phyloP scores from a whole-genome alignment of 2,888 invertebrate genomes.

The Dromius quadrimaculatus region DNA sequence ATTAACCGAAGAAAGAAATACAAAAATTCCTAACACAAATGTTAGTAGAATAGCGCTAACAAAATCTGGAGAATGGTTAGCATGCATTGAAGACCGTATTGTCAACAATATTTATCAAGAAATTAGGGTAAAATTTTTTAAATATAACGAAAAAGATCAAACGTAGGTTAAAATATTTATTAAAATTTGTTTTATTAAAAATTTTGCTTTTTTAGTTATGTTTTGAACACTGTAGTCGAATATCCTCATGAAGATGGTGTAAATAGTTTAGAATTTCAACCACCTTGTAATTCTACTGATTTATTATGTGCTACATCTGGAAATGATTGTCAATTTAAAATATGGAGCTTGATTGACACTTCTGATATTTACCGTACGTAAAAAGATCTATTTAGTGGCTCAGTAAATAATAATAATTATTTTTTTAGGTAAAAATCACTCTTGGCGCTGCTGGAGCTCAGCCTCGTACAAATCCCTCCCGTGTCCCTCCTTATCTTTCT shows the following conservation, averaged over 20 bases:
- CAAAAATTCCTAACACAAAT: constrained; percentile 73
- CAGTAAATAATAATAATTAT: background rate
- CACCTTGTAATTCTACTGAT: constrained; percentile 62
- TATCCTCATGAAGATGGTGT: constrained; percentile 76
- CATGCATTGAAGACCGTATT: constrained; percentile 75
- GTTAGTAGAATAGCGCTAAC: constrained; percentile 77
- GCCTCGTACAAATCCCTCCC: constrained; percentile 73
- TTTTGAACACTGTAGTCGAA: constrained; percentile 79
- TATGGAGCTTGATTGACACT: constrained; percentile 75
- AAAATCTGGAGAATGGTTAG: constrained; percentile 78
- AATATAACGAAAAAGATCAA: constrained; percentile 71
- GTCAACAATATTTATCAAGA: constrained; percentile 73
- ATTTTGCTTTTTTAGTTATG: constrained; percentile 70
- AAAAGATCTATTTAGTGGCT: constrained; percentile 2
- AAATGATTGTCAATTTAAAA: constrained; percentile 76
- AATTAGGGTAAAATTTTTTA: constrained; percentile 82
- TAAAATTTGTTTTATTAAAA: constrained; percentile 29
- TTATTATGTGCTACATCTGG: constrained; percentile 76
- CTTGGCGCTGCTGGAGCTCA: constrained; percentile 76
- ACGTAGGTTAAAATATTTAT: constrained; percentile 65
- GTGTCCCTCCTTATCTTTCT: constrained; percentile 74
- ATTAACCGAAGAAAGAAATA: constrained; percentile 73
- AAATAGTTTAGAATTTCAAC: constrained; percentile 73
- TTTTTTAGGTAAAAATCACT: constrained; percentile 67
- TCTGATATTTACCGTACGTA: constrained; percentile 69